These are phyloP conservation scores for Cryptotermes secundus DNA, from an alignment of 1,140 invertebrate genomes.

Conservation along the genomic window DNA sequence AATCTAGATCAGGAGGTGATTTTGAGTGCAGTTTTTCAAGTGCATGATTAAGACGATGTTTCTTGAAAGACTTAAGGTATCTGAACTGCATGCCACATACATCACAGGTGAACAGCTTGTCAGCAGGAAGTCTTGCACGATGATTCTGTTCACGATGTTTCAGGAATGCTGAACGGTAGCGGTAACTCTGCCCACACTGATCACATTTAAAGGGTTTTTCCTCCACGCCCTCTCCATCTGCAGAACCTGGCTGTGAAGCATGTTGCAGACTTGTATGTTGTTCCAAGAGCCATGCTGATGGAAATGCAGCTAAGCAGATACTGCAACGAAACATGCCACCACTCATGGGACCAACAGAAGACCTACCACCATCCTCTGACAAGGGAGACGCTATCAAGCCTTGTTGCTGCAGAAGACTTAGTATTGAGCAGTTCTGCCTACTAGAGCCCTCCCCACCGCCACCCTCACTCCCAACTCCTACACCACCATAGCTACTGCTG, in stretches of 20 bases:
- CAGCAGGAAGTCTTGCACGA: slow-evolving; percentile 76
- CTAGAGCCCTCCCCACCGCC: slow-evolving; percentile 41
- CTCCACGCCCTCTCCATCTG: slow-evolving; percentile 47
- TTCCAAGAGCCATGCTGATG: slow-evolving; percentile 77
- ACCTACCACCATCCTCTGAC: slow-evolving; percentile 45
- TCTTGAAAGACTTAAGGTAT: slow-evolving; percentile 86
- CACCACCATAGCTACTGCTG: slow-evolving; percentile 29
- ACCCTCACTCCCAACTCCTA: neutral
- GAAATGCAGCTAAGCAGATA: slow-evolving; percentile 78
- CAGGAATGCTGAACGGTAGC: slow-evolving; percentile 83
- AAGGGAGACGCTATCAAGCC: slow-evolving; percentile 27
- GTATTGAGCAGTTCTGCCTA: slow-evolving; percentile 33
- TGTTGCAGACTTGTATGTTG: slow-evolving; percentile 78
- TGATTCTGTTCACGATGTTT: slow-evolving; percentile 88
- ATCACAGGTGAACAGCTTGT: slow-evolving; percentile 86
- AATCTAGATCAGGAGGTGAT: slow-evolving; percentile 33
- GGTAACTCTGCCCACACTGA: slow-evolving; percentile 85
- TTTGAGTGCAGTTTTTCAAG: slow-evolving; percentile 68
- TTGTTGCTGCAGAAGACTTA: slow-evolving; percentile 36
- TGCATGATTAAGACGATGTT: slow-evolving; percentile 83
- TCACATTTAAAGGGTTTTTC: slow-evolving; percentile 91
- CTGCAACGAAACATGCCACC: slow-evolving; percentile 64
- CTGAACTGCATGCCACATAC: slow-evolving; percentile 88
- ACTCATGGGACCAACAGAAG: slow-evolving; percentile 48
- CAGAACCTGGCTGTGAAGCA: slow-evolving; percentile 46